Conservation (phyloP, 2,888 invertebrate species). For the Erebia ligea region DNA sequence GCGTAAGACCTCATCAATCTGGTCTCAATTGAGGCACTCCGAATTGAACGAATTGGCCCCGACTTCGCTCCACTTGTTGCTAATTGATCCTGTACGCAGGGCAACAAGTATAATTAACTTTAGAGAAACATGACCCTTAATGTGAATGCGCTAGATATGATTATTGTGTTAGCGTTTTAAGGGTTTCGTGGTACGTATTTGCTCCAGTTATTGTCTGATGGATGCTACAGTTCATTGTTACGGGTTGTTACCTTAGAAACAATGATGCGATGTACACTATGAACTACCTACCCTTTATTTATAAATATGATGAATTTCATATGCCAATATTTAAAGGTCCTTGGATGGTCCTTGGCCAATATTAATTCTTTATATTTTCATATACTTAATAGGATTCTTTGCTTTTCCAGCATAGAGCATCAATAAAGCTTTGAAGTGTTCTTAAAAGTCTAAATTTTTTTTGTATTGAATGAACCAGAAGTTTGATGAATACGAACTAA, state of each 20-base stretch:
- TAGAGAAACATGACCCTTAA: constrained; percentile 27
- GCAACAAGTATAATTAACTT: constrained; percentile 21
- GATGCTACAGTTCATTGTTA: constrained; percentile 14
- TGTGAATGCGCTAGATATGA: constrained; percentile 11
- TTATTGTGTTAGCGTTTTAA: constrained; percentile 20
- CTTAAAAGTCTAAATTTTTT: too few relatives aligned
- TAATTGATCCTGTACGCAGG: constrained; percentile 46
- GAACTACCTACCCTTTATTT: neutral
- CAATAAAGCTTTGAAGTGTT: too few relatives aligned
- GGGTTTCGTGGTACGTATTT: neutral
- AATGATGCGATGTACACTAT: constrained; percentile 7
- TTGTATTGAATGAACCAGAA: too few relatives aligned
- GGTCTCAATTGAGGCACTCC: constrained; percentile 47
- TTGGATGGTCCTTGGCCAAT: too few relatives aligned
- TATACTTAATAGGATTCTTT: too few relatives aligned
- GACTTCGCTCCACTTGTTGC: constrained; percentile 47
- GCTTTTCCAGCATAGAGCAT: too few relatives aligned
- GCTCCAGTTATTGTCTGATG: constrained; percentile 15
- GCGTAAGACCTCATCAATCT: constrained; percentile 46
- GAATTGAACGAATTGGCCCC: constrained; percentile 50
- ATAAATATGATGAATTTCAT: neutral
- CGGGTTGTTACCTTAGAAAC: constrained; percentile 28
- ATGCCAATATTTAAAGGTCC: too few relatives aligned
- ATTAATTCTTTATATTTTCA: too few relatives aligned
- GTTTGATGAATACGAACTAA: too few relatives aligned